Evolutionary conservation across 2,113 vertebrate species (phyloP), one percentile per base, ranked within the genome.

Genomic region (Pluvianellus socialis): DNA sequence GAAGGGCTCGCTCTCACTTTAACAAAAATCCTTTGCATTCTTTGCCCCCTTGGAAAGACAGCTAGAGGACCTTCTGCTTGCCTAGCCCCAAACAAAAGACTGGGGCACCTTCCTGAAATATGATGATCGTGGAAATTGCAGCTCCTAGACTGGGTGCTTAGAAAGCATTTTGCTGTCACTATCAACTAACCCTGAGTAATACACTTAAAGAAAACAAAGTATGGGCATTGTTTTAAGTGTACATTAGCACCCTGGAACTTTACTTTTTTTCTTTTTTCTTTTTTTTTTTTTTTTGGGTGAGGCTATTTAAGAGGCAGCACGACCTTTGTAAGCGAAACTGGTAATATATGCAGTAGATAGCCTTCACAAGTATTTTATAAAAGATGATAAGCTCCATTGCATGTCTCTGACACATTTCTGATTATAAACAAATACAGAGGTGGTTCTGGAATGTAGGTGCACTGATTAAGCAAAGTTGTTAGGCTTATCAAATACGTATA

Each of bases 101-200:
- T 94, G 94, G 95, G 96, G 98, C 97, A 98, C 98, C 98, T 98
- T 98, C 95, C 97, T 98, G 98, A 99, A 99, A 99, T 98, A 97
- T 61, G 98, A 99, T 98, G 98, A 99, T 98, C 83, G 70, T 98
- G 97, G 98, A 98, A 98, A 98, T 98, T 93, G 92, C 92, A 97
- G 95, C 97, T 94, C 94, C 90, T 96, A 97, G 97, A 97, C 92
- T 97, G 96, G 92, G 94, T 98, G 89, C 97, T 98, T 97, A 95
- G 97, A 98, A 97, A 98, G 96, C 96, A 95, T 95, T 98, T 98
- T 96, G 84, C 97, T 97, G 98, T 98, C 95, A 96, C 96, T 83
- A 66, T 97, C 96, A 98, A 98, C 98, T 97, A 97, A 86, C 87
- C 70, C 97, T 89, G 96, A 92, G 71, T 77, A 95, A 88, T 72